phyloP scores from a whole-genome alignment of 2,888 invertebrate genomes.

The Urechis unicinctus region DNA sequence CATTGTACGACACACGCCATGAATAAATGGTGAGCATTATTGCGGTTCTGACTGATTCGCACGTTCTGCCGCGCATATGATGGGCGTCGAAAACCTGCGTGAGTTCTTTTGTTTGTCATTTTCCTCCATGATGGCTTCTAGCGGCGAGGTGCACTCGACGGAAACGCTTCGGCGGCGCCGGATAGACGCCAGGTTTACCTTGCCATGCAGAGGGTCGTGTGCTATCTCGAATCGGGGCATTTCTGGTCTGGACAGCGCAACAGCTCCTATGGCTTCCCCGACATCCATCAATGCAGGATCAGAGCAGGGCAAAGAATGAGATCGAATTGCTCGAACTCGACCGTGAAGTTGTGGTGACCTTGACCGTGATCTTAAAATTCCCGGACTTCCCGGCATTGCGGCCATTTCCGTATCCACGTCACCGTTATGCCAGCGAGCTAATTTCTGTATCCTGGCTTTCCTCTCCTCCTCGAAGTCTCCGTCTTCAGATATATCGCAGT shows the following conservation, averaged over 20 bases:
- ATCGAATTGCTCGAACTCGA: neutral
- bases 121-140: slow-evolving; percentile 5
- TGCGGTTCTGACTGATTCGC: too few relatives aligned
- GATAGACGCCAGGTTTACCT: neutral
- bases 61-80: too few relatives aligned
- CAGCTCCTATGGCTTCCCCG: slow-evolving; percentile 8
- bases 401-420: neutral
- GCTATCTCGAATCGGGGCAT: neutral
- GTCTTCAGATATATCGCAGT: slow-evolving; percentile 6
- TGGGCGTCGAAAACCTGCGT: neutral
- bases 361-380: neutral
- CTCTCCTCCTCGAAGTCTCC: neutral
- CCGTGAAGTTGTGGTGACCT: neutral
- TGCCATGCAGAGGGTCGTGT: neutral
- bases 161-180: slow-evolving; percentile 5
- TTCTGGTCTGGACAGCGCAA: neutral
- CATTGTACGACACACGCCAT: too few relatives aligned
- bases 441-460: neutral
- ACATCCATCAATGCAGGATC: slow-evolving; percentile 1
- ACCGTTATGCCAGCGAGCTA: neutral
- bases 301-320: slow-evolving; percentile 1
- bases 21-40: too few relatives aligned
- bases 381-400: neutral
- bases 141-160: slow-evolving; percentile 3
- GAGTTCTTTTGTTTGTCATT: neutral